phyloP scores from a whole-genome alignment of 2,888 invertebrate species.

The Clunio marinus region DNA sequence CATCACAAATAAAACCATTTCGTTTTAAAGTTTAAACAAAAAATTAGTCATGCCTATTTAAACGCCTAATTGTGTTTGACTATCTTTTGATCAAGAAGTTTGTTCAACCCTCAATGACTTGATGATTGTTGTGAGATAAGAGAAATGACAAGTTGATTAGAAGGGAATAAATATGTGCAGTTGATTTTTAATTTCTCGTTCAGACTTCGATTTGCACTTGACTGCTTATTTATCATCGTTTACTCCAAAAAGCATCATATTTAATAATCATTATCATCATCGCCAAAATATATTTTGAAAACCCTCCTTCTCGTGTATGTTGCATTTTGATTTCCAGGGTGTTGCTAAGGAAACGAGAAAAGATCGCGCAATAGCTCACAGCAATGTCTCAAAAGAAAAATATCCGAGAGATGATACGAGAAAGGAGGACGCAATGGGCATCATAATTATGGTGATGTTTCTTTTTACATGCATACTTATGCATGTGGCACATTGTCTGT shows the following conservation, averaged over 20 bases:
- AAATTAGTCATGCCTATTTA: neutral
- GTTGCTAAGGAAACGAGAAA: neutral
- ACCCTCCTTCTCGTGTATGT: too few species aligned
- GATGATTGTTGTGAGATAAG: neutral
- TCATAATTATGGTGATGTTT: neutral
- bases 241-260: neutral
- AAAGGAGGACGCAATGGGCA: neutral
- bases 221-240: too few species aligned
- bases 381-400: neutral
- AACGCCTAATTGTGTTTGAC: neutral
- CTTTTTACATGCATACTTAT: neutral
- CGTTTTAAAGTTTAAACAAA: neutral
- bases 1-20: neutral
- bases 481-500: neutral
- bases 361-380: neutral
- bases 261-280: neutral
- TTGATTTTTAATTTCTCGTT: too few species aligned
- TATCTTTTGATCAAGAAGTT: neutral
- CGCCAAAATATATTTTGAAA: neutral
- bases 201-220: too few species aligned
- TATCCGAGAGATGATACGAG: neutral
- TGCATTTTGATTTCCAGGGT: neutral
- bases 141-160: neutral
- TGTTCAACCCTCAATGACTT: neutral
- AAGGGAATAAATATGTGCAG: neutral